Base-by-base conservation (phyloP, 2,888 invertebrate genomes). In the Metellina segmentata region DNA sequence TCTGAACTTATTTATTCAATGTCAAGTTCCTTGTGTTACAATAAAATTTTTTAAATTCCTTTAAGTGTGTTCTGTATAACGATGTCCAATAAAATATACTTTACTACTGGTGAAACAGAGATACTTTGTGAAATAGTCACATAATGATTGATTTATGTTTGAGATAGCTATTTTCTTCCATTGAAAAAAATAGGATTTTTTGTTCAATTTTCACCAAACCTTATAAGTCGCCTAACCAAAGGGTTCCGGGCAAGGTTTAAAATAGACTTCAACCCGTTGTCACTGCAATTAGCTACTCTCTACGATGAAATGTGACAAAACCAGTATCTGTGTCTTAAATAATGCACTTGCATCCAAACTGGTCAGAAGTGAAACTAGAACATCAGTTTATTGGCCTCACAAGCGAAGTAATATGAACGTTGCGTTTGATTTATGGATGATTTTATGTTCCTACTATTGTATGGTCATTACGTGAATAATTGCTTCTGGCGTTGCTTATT, bases 341-440 rank as follows among this genome's bases (percentile, higher is more conserved):
- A 81, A 74, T 53, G 53, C 61, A 48, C n/a, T 52, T 51, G 20
- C n/a, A 53, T n/a, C 48, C 52, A 81, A 87, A 72, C 79, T 81
- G 79, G 87, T 79, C 87, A 72, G 53, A 86, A 49, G 87, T 34
- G 77, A 81, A 87, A 81, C 19, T 79, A 72, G 87, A 87, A 48
- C 81, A 52, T 7, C 52, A 79, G 87, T 81, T 87, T 71, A 53
- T 87, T 87, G 81, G 81, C 87, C 87, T 81, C 48, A 72, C 53
- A 71, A 20, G 49, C 49, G 74, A 48, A 82, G 72, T 72, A 61
- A 72, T 71, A 61, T 72, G 34, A 72, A 51, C 53, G 81, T n/a
- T 51, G 51, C 51, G 48, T n/a, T 34, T 87, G 61, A 87, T 74
- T 87, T 71, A 87, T 81, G 13, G 70, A 70, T 7, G 51, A 13